phyloP scores from a whole-genome alignment of 2,113 vertebrate species.

The Rhegmatorhina hoffmannsi region DNA sequence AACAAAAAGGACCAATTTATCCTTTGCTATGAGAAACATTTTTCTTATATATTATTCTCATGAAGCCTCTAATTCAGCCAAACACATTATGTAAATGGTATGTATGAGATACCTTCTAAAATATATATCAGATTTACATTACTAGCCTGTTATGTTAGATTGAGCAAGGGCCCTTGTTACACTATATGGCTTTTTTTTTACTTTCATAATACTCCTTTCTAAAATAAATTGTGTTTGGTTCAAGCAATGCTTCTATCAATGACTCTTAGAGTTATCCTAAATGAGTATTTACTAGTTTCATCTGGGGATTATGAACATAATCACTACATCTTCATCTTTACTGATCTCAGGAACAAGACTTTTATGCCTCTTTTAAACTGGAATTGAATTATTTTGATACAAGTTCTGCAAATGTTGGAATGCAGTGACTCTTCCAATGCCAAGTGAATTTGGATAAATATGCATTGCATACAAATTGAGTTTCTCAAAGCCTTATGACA shows the following conservation, averaged over 20 bases:
- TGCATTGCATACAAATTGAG: neutral
- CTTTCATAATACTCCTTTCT: neutral
- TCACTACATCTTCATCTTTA: neutral
- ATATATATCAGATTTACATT: slow-evolving; percentile 24
- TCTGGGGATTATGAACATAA: neutral
- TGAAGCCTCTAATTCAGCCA: slow-evolving; percentile 28
- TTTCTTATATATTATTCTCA: slow-evolving; percentile 36
- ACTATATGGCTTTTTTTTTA: neutral
- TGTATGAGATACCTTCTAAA: slow-evolving; percentile 19
- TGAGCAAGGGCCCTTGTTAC: neutral
- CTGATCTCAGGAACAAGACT: neutral
- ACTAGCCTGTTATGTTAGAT: neutral
- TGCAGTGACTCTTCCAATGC: neutral
- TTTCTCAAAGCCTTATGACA: neutral
- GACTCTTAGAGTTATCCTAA: neutral
- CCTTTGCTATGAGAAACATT: slow-evolving; percentile 8
- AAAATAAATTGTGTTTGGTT: neutral
- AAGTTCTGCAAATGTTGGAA: neutral
- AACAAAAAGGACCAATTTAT: slow-evolving; percentile 49
- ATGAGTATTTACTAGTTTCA: neutral
- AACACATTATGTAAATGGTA: slow-evolving; percentile 33
- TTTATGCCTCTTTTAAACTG: neutral
- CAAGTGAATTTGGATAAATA: neutral
- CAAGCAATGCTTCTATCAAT: neutral
- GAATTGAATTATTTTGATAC: neutral